Base-by-base conservation (phyloP, 2,888 invertebrate genomes). In the Parasteatoda lunata region DNA sequence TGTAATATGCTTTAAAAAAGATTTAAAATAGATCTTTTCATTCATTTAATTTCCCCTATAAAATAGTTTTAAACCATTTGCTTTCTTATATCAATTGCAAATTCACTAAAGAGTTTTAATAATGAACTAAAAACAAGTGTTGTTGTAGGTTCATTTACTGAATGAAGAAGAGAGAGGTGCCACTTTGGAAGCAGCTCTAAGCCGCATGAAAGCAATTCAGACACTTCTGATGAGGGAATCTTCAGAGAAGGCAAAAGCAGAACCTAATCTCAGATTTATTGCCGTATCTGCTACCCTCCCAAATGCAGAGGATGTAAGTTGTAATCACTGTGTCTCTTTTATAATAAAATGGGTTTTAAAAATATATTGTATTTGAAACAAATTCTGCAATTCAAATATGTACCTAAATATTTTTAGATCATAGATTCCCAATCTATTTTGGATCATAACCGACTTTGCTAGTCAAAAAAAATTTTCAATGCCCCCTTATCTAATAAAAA, bases 201-300 rank as follows among this genome's bases (percentile, higher is more conserved):
- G 95, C 90, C 93, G 96, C 87, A 96, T 96, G 96, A 96, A 96
- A 92, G 95, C 95, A 30, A 94, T 95, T 88, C 94, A 94, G 91
- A 93, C 89, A n/a, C 90, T 90, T 6, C 84, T 91, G 5, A 88
- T 88, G 11, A 88, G 90, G 75, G 78, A 89, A 9, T 80, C 87
- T 11, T n/a, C 45, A 3, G 48, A 77, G 11, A 80, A 77, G 3
- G 84, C 68, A n/a, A 72, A 47, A 2, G 13, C 70, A 5, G 76
- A 76, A 5, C 80, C 70, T 4, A 48, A 11, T n/a, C 90, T 92
- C 30, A 90, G 96, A 90, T 95, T 96, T 91, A 92, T 96, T 7
- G 96, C 96, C 0, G 94, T 95, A 0, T 96, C 96, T 0, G 96
- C 96, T 3, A 96, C 96, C 0, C 94, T 96, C 86, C 94, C 95